Conservation (phyloP, 2,113 vertebrate species). For the Globicephala melas region DNA sequence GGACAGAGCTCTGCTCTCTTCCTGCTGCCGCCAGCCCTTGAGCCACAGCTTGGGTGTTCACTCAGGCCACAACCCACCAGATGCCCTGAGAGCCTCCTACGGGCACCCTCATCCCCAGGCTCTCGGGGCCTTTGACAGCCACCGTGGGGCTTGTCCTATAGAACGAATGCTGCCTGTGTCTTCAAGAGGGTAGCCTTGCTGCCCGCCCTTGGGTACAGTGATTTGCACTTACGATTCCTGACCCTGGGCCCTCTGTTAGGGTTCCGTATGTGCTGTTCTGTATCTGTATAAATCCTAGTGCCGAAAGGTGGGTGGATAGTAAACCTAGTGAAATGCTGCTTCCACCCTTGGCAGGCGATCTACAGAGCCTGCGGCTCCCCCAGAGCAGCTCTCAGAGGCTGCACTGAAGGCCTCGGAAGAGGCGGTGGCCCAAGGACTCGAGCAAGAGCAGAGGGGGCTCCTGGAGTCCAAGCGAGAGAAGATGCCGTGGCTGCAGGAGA, state of each 20-base stretch:
- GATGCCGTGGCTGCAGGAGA: conserved; percentile 72
- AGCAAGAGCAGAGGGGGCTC: conserved; percentile 65
- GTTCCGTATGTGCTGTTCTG: neutral
- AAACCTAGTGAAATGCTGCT: neutral
- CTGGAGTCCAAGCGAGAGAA: conserved; percentile 68
- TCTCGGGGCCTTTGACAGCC: neutral
- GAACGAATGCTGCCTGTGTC: neutral
- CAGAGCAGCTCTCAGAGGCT: conserved; percentile 22
- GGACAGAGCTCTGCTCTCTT: neutral
- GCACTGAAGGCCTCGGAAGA: conserved; percentile 32
- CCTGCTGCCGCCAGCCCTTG: neutral
- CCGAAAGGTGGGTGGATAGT: neutral
- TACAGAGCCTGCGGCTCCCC: neutral
- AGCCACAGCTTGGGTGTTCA: neutral
- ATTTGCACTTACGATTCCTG: neutral
- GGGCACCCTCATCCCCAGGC: neutral
- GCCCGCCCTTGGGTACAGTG: neutral
- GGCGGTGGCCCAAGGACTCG: conserved; percentile 49
- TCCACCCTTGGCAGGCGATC: conserved; percentile 45
- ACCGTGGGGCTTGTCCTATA: neutral
- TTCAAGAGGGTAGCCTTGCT: neutral
- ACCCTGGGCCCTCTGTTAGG: neutral
- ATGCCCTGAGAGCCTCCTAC: neutral
- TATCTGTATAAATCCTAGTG: neutral
- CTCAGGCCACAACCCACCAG: neutral